These are phyloP conservation scores for Lophotis ruficrista DNA, from an alignment of 2,113 vertebrate species.

Conservation along the genomic window DNA sequence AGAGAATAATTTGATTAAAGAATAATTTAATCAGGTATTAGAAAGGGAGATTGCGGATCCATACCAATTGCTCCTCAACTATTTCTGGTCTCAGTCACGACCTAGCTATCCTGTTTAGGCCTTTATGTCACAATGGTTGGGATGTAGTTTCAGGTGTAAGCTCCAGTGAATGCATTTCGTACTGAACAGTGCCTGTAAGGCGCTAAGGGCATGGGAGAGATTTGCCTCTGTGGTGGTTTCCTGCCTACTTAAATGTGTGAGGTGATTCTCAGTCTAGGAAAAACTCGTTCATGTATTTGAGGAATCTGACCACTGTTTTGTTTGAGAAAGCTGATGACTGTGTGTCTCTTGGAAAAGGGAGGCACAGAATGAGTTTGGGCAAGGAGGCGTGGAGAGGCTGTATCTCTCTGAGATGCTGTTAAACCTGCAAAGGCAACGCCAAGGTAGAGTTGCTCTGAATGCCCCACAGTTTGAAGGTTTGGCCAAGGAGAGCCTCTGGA, in stretches of 20 bases:
- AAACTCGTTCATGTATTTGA: background rate
- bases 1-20: background rate
- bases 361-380: background rate
- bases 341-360: background rate
- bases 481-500: background rate
- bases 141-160: background rate
- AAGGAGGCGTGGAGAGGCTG: no score
- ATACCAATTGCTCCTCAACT: background rate
- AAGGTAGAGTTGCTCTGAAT: background rate
- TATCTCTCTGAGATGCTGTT: background rate
- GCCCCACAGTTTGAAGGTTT: background rate
- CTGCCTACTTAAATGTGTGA: background rate
- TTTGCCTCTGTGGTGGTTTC: background rate
- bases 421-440: background rate
- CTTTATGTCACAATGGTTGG: fast-evolving
- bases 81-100: background rate
- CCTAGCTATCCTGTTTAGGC: background rate
- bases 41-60: background rate
- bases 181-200: background rate
- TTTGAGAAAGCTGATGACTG: background rate
- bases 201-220: no score
- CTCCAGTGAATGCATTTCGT: fast-evolving
- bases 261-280: background rate
- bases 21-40: background rate
- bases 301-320: background rate